Evolutionary conservation across 2,113 vertebrate species (phyloP).

Genomic region (Eptesicus fuscus): DNA sequence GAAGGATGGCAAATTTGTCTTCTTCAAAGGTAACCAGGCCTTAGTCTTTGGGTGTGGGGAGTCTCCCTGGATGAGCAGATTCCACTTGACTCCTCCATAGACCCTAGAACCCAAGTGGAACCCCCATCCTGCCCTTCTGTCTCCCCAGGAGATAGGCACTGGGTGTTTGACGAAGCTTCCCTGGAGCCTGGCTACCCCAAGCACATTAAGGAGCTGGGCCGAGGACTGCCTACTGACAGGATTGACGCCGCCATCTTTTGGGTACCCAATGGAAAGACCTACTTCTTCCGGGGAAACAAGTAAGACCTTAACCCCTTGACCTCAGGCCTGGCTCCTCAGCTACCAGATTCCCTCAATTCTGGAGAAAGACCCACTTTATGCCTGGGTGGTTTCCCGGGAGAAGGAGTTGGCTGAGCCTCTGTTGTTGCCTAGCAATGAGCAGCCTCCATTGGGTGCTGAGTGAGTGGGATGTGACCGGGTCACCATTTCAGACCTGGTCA

Average conservation of each 20-base stretch:
- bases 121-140: neutral
- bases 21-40: constrained; percentile 89
- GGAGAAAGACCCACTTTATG: neutral
- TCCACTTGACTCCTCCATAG: neutral
- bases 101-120: neutral
- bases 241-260: constrained; percentile 92
- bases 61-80: neutral
- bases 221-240: constrained; percentile 87
- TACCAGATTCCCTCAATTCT: neutral
- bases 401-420: neutral
- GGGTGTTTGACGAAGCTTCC: constrained; percentile 90
- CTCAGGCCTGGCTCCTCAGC: neutral
- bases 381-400: neutral
- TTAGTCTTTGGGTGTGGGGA: neutral
- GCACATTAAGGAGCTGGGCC: constrained; percentile 87
- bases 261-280: constrained; percentile 92
- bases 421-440: neutral
- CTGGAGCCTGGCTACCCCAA: constrained; percentile 91
- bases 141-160: constrained; percentile 87
- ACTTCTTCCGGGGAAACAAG: constrained; percentile 92
- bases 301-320: constrained; percentile 72
- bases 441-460: neutral
- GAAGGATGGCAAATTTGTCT: constrained; percentile 92
- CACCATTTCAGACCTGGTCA: constrained; percentile 68
- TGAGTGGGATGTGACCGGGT: constrained; percentile 69